phyloP scores from a whole-genome alignment of 2,113 vertebrate genomes.

The Coryphaenoides rupestris region DNA sequence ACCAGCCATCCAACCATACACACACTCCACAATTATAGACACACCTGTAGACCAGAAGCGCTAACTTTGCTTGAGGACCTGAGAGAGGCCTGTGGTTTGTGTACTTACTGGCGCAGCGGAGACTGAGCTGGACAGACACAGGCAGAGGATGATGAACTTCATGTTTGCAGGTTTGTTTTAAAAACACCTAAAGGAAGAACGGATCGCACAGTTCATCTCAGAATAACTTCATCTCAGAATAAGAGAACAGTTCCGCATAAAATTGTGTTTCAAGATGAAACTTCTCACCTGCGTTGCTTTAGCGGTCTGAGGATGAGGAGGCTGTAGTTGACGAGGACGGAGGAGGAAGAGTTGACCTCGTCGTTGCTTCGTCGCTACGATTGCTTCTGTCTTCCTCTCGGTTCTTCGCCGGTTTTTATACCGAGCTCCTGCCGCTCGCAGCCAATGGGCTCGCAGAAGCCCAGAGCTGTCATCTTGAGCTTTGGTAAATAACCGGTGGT shows the following conservation, averaged over 20 bases:
- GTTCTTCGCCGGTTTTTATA: constrained; percentile 50
- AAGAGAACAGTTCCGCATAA: too few relatives aligned
- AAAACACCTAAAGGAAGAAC: constrained; percentile 23
- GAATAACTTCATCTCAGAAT: too few relatives aligned
- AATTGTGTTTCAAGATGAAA: constrained; percentile 1
- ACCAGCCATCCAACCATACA: too few relatives aligned
- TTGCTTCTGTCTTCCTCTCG: background rate
- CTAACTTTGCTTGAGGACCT: too few relatives aligned
- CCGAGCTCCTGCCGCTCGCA: constrained; percentile 9
- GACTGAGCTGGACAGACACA: constrained; percentile 58
- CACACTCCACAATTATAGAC: too few relatives aligned
- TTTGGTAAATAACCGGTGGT: constrained; percentile 76
- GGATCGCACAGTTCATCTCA: too few relatives aligned
- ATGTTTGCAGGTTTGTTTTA: constrained; percentile 40
- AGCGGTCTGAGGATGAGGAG: constrained; percentile 11
- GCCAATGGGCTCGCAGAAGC: constrained; percentile 26
- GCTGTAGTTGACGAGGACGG: constrained; percentile 13
- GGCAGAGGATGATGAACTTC: constrained; percentile 57
- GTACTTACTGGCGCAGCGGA: constrained; percentile 66
- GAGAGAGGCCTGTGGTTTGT: too few relatives aligned
- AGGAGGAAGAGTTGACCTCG: background rate
- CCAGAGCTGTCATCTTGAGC: constrained; percentile 51
- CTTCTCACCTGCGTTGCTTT: constrained; percentile 37
- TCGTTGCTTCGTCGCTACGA: background rate
- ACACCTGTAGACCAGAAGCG: too few relatives aligned